Percentiles rank a stretch among this genome's conserved stretches.
These are phyloP conservation scores for Dendronephthya gigantea DNA, from an alignment of 64 coral and sea anemone genomes.

Conservation along the genomic window DNA sequence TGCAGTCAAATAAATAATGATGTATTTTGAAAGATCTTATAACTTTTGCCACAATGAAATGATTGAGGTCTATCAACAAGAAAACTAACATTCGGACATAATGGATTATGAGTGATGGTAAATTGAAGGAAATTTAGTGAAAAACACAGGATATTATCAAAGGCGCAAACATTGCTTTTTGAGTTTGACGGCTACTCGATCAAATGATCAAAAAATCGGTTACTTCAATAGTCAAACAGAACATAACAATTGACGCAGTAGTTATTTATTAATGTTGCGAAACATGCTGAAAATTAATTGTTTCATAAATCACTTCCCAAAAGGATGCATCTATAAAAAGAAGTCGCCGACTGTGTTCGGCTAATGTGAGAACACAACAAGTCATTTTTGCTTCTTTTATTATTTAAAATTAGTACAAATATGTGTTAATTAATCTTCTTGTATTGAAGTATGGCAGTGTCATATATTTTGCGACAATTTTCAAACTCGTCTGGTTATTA, in stretches of 20 bases:
- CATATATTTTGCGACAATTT: neutral
- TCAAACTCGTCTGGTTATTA: neutral
- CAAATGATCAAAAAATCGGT: neutral
- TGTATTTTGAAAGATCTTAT: neutral
- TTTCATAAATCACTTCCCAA: conserved; percentile 2
- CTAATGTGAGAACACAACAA: neutral
- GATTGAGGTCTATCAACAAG: neutral
- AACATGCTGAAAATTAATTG: neutral
- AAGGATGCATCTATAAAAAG: neutral
- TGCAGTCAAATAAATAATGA: neutral
- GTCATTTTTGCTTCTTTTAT: neutral
- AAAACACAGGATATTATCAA: neutral
- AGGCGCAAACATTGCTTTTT: neutral
- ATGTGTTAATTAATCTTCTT: neutral
- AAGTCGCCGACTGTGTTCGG: neutral
- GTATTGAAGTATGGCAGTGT: neutral
- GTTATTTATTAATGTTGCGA: neutral
- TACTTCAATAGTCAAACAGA: neutral
- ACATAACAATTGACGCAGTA: neutral
- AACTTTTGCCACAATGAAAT: neutral
- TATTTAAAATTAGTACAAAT: neutral
- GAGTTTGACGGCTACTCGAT: neutral
- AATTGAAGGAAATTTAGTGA: neutral
- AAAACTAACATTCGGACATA: neutral
- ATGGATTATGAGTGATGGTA: neutral